Evolutionary conservation across 2,888 invertebrate species (phyloP).

Genomic region (Malthinus seriepunctatus): DNA sequence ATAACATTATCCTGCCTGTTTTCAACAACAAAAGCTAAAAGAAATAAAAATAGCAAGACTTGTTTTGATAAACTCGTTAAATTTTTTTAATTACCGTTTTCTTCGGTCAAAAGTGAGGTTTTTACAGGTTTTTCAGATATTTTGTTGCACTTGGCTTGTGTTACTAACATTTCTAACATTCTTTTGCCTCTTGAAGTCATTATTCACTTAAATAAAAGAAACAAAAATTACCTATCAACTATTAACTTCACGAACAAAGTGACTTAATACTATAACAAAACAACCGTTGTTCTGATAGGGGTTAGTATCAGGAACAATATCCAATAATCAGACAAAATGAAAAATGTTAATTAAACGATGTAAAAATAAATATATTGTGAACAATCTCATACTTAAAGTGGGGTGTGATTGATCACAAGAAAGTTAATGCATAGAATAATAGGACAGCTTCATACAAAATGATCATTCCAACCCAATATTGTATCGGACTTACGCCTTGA

Average conservation of each 20-base stretch:
- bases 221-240: conserved; percentile 4
- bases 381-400: too few relatives aligned
- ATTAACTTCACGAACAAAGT: conserved; percentile 2
- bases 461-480: too few relatives aligned
- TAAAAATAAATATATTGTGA: too few relatives aligned
- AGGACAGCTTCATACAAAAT: too few relatives aligned
- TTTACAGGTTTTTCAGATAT: background rate
- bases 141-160: background rate
- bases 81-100: background rate
- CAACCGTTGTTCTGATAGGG: background rate
- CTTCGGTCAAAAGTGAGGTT: conserved; percentile 3
- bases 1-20: background rate
- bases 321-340: too few relatives aligned
- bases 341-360: too few relatives aligned
- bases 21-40: background rate
- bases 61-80: background rate
- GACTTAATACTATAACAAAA: conserved; percentile 7
- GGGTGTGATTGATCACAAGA: too few relatives aligned
- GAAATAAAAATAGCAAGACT: background rate
- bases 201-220: background rate
- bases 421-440: too few relatives aligned
- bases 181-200: conserved; percentile 5
- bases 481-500: too few relatives aligned
- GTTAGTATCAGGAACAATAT: too few relatives aligned
- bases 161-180: background rate